Base-by-base conservation (phyloP, 2,797 vertebrate genomes). In the Tokudaia tokunoshimensis region DNA sequence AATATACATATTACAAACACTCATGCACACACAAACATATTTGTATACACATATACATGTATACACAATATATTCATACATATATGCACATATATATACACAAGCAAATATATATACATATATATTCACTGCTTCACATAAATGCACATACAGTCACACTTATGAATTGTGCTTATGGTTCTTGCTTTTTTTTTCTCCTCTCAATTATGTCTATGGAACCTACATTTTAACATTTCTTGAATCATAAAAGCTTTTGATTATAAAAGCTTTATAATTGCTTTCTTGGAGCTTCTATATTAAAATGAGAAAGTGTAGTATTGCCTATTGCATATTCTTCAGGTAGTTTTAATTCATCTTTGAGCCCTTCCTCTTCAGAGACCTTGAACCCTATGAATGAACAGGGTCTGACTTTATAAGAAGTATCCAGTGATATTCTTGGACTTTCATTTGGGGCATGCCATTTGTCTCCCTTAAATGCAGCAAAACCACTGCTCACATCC, bases 151-250 rank as follows among this genome's bases (percentile, higher is more conserved):
- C 4, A 70, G 67, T 70, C 67, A 70, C 3, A 8, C 29, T 13
- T 3, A 47, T 47, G 0, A n/a, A 59, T 29, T 81, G 2, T 74
- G 24, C 50, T 74, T 67, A 34, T 50, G 6, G 12, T 83, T 8
- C 20, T 80, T 76, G 17, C 2, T 65, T 47, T 89, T 90, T 17
- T 31, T 22, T 50, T 5, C 47, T 14, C 34, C 31, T 94, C n/a
- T 87, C 70, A 80, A 50, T 10, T 91, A 1, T 57, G 0, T 41
- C 50, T 79, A 63, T 55, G 31, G 17, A 80, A 47, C 65, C 7
- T 75, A 75, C 11, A 91, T 91, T 94, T 91, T 50, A 41, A 95
- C 59, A 93, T 52, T 59, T 8, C 10, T 87, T 78, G 75, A 75
- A 31, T 34, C n/a, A n/a, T n/a, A n/a, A n/a, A n/a, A n/a, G n/a